A percentile compares a stretch with the other conserved stretches of the same genome.
These are phyloP conservation scores for Bombus pyrosoma DNA, from an alignment of 1,140 invertebrate genomes.

Conservation along the genomic window DNA sequence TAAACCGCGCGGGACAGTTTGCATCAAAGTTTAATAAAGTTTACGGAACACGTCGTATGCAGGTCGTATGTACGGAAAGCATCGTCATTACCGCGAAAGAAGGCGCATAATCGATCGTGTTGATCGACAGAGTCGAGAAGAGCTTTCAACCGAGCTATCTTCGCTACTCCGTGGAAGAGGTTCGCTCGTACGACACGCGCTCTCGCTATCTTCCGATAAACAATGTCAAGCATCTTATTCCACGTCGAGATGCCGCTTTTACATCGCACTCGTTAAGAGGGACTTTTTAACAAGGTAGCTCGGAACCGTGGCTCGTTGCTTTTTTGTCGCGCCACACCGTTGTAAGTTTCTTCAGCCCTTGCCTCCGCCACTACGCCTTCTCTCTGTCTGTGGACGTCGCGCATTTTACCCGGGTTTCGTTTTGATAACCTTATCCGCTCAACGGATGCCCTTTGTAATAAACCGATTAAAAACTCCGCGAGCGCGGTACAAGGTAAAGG, in stretches of 20 bases:
- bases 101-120: constrained; percentile 29
- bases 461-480: constrained; percentile 38
- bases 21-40: constrained; percentile 2
- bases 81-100: not conserved
- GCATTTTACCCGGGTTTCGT: not conserved
- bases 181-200: constrained; percentile 17
- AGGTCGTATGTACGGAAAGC: not conserved
- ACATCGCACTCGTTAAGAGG: constrained; percentile 61
- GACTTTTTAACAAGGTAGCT: constrained; percentile 54
- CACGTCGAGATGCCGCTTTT: constrained; percentile 48
- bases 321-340: constrained; percentile 36
- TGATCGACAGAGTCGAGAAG: constrained; percentile 34
- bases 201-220: constrained; percentile 57
- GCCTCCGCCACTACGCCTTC: too few relatives aligned
- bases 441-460: constrained; percentile 34
- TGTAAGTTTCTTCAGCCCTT: constrained; percentile 23
- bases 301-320: constrained; percentile 31
- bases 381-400: constrained; percentile 12
- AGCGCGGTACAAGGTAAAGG: not conserved
- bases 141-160: constrained; percentile 39
- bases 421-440: constrained; percentile 60
- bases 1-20: not conserved
- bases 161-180: constrained; percentile 35
- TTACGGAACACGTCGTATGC: not conserved
- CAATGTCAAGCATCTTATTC: constrained; percentile 63